phyloP scores from a whole-genome alignment of 1,140 invertebrate species.

The Habropoda laboriosa region DNA sequence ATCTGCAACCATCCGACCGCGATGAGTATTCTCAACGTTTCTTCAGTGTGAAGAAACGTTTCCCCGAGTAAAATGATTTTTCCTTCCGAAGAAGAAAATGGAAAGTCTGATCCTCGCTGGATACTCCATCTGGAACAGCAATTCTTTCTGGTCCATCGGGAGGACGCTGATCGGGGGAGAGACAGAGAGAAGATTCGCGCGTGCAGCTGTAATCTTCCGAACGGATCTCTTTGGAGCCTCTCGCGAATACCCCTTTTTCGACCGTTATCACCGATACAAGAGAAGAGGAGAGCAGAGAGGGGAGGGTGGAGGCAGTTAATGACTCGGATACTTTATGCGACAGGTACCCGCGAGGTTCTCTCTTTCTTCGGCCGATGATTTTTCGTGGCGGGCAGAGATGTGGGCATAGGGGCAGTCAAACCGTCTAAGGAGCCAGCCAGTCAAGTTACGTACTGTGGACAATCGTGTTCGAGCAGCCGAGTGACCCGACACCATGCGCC shows the following conservation, averaged over 20 bases:
- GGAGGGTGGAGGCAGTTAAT: constrained; percentile 43
- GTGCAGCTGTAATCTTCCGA: background rate
- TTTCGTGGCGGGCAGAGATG: constrained; percentile 62
- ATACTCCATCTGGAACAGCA: background rate
- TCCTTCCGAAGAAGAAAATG: too few species aligned
- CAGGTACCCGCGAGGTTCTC: constrained; percentile 49
- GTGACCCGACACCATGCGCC: constrained; percentile 59
- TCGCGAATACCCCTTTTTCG: constrained; percentile 35
- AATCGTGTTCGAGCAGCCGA: constrained; percentile 54
- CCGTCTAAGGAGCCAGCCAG: constrained; percentile 26
- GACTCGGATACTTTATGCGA: constrained; percentile 62
- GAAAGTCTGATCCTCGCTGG: too few species aligned
- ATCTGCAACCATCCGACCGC: background rate
- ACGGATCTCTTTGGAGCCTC: constrained; percentile 33
- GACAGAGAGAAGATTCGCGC: background rate
- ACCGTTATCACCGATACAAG: constrained; percentile 37
- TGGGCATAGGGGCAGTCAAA: constrained; percentile 65
- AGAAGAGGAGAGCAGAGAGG: background rate
- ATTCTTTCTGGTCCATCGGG: background rate
- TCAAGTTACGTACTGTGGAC: constrained; percentile 59
- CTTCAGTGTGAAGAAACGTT: too few species aligned
- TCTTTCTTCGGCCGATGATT: constrained; percentile 58
- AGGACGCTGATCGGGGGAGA: background rate
- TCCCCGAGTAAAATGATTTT: too few species aligned
- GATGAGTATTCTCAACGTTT: too few species aligned